A percentile compares a stretch with the other conserved stretches of the same genome.
phyloP scores from a whole-genome alignment of 2,797 vertebrate species.

The Orestias chungarensis region DNA sequence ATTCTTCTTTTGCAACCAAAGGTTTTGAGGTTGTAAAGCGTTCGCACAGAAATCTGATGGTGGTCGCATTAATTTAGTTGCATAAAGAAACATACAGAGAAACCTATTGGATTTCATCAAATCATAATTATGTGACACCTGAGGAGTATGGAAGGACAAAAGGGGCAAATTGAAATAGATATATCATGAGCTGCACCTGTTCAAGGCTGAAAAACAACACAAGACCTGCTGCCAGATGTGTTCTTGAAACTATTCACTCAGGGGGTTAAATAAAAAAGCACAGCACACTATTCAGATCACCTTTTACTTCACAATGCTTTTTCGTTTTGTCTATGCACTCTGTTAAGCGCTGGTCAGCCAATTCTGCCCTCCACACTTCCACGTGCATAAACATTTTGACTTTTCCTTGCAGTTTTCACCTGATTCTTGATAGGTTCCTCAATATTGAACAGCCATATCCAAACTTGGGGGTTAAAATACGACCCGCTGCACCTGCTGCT shows the following conservation, averaged over 20 bases:
- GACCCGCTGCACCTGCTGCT: background rate
- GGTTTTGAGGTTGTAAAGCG: too few species aligned
- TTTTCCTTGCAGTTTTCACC: background rate
- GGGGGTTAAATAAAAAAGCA: background rate
- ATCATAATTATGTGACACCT: too few species aligned
- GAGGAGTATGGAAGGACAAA: too few species aligned
- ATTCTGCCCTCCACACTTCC: background rate
- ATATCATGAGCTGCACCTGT: background rate
- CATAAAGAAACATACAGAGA: too few species aligned
- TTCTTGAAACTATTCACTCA: background rate
- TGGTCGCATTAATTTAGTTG: too few species aligned
- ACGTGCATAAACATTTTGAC: background rate
- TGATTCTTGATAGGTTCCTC: background rate
- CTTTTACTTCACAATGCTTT: background rate
- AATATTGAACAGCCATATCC: background rate
- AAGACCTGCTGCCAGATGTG: background rate
- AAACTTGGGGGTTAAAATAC: background rate
- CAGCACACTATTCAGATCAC: background rate
- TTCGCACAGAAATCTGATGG: too few species aligned
- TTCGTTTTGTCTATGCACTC: too few species aligned
- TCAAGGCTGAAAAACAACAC: background rate
- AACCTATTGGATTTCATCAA: too few species aligned
- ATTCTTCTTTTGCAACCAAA: too few species aligned
- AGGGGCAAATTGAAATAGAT: too few species aligned
- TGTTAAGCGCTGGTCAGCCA: background rate